Evolutionary conservation across 2,113 vertebrate species (phyloP).

Genomic region (Alethe diademata): DNA sequence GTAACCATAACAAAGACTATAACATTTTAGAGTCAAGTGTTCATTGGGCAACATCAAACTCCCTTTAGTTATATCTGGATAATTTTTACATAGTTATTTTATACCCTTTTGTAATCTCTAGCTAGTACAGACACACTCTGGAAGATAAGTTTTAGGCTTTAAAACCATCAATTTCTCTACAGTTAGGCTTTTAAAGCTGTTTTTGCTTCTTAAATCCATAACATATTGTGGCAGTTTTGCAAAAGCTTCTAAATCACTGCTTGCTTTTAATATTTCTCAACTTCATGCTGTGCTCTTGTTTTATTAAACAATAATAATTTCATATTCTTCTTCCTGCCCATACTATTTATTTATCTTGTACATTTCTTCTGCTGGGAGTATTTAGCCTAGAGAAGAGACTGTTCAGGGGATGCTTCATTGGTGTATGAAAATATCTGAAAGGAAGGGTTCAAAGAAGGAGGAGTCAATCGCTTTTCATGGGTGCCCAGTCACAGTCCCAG

Average conservation of each 20-base stretch:
- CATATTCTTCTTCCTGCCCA: not conserved
- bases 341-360: not conserved
- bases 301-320: not conserved
- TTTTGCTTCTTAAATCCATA: not conserved
- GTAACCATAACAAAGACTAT: not conserved
- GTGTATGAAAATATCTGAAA: not conserved
- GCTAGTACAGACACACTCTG: not conserved
- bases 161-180: not conserved
- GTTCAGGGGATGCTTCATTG: not conserved
- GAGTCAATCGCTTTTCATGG: not conserved
- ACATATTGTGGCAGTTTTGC: not conserved
- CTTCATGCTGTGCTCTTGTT: not conserved
- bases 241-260: not conserved
- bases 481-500: not conserved
- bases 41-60: not conserved
- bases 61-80: not conserved
- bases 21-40: not conserved
- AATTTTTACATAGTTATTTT: not conserved
- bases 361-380: not conserved
- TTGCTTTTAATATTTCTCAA: not conserved
- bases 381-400: not conserved
- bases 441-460: not conserved
- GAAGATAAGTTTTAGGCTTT: not conserved
- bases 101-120: not conserved
- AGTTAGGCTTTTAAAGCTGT: not conserved